Evolutionary conservation across 2,113 vertebrate genomes (phyloP).

Genomic region (Archilochus colubris): DNA sequence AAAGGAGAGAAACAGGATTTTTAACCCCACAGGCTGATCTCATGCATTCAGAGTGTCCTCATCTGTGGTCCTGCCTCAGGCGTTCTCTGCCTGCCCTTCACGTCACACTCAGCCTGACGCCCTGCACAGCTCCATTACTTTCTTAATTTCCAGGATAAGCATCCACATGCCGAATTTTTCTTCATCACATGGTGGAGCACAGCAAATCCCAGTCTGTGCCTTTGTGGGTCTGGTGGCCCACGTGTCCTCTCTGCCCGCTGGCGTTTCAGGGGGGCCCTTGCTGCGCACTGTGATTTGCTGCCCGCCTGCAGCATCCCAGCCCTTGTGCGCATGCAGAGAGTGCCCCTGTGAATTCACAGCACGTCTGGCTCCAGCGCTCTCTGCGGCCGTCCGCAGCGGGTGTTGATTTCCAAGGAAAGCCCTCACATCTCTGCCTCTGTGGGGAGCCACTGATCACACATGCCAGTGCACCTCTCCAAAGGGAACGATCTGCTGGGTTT

Average conservation of each 20-base stretch:
- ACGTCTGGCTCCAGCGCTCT: neutral
- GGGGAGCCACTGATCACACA: neutral
- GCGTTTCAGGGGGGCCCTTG: neutral
- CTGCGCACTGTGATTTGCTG: neutral
- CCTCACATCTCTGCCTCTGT: neutral
- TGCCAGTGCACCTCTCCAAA: neutral
- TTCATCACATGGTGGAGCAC: neutral
- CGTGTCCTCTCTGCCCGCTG: neutral
- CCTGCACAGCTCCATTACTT: neutral
- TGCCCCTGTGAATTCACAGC: neutral
- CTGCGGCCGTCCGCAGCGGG: fast-evolving
- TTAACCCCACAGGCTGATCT: neutral
- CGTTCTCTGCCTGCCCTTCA: neutral
- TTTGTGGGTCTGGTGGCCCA: fast-evolving
- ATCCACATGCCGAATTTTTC: neutral
- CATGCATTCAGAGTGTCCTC: neutral
- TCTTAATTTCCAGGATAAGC: neutral
- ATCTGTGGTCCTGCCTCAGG: neutral
- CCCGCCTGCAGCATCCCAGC: fast-evolving
- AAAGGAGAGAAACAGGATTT: neutral
- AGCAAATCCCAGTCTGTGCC: neutral
- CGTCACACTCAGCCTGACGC: neutral
- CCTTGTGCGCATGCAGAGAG: neutral
- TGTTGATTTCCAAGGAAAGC: neutral
- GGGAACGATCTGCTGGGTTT: neutral